phyloP scores from a whole-genome alignment of 2,113 vertebrate species.

The Grallaria varia region DNA sequence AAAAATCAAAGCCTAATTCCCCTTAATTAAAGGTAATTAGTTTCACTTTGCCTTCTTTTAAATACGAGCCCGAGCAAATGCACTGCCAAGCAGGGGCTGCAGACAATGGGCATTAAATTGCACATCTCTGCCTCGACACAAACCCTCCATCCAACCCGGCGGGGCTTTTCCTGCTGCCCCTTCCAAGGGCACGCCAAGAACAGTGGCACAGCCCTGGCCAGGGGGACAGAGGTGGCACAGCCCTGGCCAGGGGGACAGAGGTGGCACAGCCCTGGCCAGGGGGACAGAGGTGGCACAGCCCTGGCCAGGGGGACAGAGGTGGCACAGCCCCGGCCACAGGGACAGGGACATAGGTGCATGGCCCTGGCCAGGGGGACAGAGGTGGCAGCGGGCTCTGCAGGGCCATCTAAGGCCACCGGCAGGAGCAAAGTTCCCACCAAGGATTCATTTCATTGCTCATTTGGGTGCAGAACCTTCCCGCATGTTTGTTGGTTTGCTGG shows the following conservation, averaged over 20 bases:
- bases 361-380: neutral
- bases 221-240: neutral
- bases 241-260: neutral
- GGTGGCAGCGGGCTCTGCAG: neutral
- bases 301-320: neutral
- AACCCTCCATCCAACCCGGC: too few relatives aligned
- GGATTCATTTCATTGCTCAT: too few relatives aligned
- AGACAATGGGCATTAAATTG: neutral
- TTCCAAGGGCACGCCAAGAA: too few relatives aligned
- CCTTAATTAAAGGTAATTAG: constrained; percentile 80
- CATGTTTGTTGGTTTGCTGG: neutral
- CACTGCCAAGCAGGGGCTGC: constrained; percentile 35
- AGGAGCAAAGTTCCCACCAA: neutral
- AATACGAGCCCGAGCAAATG: constrained; percentile 54
- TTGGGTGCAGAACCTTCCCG: neutral
- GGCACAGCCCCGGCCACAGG: too few relatives aligned
- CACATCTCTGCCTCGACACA: too few relatives aligned
- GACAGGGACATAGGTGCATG: too few relatives aligned
- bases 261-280: neutral
- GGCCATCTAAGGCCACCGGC: neutral
- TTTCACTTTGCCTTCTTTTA: constrained; percentile 72
- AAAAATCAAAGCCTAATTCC: constrained; percentile 73
- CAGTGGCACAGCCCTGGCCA: neutral
- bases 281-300: neutral
- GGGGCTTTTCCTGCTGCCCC: too few relatives aligned